phyloP scores from a whole-genome alignment of 1,140 invertebrate genomes.

The Thaumatotibia leucotreta region DNA sequence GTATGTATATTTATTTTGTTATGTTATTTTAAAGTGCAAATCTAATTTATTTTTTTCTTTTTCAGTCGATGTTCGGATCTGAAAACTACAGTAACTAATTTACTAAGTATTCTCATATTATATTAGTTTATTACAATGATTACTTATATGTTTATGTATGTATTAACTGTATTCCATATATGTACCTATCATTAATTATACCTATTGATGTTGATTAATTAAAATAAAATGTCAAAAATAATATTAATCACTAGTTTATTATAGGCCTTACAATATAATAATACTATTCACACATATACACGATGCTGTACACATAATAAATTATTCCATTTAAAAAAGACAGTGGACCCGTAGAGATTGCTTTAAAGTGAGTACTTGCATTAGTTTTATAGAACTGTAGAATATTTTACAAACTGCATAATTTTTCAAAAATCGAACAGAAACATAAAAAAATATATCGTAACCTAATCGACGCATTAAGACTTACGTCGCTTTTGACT shows the following conservation, averaged over 20 bases:
- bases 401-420: too few species aligned
- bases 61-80: constrained; percentile 70
- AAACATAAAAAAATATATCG: too few species aligned
- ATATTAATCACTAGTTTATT: constrained; percentile 25
- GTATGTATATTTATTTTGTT: constrained; percentile 18
- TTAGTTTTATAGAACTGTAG: background rate
- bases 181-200: too few species aligned
- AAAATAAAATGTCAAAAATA: background rate
- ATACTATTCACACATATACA: constrained; percentile 47
- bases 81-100: constrained; percentile 64
- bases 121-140: constrained; percentile 16
- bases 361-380: background rate
- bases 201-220: too few species aligned
- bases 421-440: too few species aligned
- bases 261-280: constrained; percentile 44
- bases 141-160: constrained; percentile 45
- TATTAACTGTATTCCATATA: constrained; percentile 21
- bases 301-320: constrained; percentile 45
- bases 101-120: background rate
- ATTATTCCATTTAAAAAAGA: constrained; percentile 24
- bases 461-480: too few species aligned
- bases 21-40: constrained; percentile 14
- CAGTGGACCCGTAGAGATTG: background rate
- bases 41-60: constrained; percentile 41
- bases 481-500: too few species aligned